Evolutionary conservation across 2,888 invertebrate species (phyloP).

Genomic region (Amaurobius ferox): DNA sequence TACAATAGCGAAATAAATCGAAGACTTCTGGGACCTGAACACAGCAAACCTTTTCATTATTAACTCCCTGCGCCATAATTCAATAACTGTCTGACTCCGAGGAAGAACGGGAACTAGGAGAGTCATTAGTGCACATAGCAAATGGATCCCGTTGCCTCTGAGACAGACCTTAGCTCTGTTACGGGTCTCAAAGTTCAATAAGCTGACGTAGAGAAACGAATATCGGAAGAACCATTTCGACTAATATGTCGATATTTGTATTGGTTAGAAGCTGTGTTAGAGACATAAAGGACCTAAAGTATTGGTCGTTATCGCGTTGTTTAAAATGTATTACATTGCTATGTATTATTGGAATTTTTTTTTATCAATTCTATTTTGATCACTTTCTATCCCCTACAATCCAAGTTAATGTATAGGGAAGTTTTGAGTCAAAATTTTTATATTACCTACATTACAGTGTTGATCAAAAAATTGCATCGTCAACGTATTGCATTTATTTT

Average conservation of each 20-base stretch:
- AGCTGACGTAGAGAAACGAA: slow-evolving; percentile 11
- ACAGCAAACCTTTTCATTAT: slow-evolving; percentile 58
- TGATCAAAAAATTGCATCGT: too few relatives aligned
- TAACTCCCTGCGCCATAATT: slow-evolving; percentile 67
- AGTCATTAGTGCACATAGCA: slow-evolving; percentile 12
- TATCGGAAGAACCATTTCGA: slow-evolving; percentile 1
- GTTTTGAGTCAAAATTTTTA: too few relatives aligned
- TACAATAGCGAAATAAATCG: neutral
- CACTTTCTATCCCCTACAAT: too few relatives aligned
- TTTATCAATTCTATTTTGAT: too few relatives aligned
- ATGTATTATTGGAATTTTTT: too few relatives aligned
- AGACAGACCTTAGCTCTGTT: neutral
- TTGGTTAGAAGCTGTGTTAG: neutral
- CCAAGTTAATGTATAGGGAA: too few relatives aligned
- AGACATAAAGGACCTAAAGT: too few relatives aligned
- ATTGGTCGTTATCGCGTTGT: too few relatives aligned
- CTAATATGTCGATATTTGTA: slow-evolving; percentile 9
- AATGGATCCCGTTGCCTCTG: neutral
- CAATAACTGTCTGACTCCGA: slow-evolving; percentile 51
- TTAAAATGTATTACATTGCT: too few relatives aligned
- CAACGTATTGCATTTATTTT: too few relatives aligned
- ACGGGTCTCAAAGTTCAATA: slow-evolving; percentile 16
- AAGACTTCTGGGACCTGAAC: slow-evolving; percentile 13
- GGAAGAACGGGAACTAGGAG: neutral
- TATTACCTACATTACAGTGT: too few relatives aligned